Percentiles rank a stretch among this genome's conserved stretches.
Conservation (phyloP, 2,888 invertebrate species). For the Panzeria rudis region DNA sequence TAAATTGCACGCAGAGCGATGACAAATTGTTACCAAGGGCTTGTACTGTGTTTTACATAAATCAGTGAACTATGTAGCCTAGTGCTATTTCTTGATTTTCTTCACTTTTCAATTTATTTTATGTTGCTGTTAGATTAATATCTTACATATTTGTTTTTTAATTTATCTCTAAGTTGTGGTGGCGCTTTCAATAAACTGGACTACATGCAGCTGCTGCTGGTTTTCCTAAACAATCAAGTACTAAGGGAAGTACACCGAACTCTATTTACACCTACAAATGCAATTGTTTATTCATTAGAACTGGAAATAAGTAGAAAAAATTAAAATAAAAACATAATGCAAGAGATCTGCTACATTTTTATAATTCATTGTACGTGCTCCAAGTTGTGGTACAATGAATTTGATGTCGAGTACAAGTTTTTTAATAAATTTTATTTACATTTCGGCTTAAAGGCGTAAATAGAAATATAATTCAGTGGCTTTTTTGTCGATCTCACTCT, state of each 20-base stretch:
- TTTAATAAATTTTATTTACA: slow-evolving; percentile 31
- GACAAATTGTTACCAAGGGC: too few species aligned
- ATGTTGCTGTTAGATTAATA: slow-evolving; percentile 5
- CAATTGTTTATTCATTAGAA: not conserved
- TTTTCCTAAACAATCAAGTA: slow-evolving; percentile 30
- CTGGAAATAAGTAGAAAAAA: not conserved
- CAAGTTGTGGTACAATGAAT: slow-evolving; percentile 33
- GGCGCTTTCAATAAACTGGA: slow-evolving; percentile 46
- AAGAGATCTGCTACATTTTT: slow-evolving; percentile 18
- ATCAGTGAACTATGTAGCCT: not conserved
- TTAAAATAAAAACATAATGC: not conserved
- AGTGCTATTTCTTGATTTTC: not conserved
- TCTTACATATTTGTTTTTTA: not conserved
- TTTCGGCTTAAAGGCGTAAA: slow-evolving; percentile 55
- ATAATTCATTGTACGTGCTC: slow-evolving; percentile 47
- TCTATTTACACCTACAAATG: slow-evolving; percentile 45
- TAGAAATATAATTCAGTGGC: slow-evolving; percentile 20
- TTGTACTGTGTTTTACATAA: not conserved
- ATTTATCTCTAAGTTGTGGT: slow-evolving; percentile 15
- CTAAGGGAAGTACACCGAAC: slow-evolving; percentile 22
- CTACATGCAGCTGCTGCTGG: slow-evolving; percentile 23
- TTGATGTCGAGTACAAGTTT: slow-evolving; percentile 31
- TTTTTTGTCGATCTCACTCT: not conserved
- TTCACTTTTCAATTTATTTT: slow-evolving; percentile 21
- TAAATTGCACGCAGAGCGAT: too few species aligned